phyloP scores from a whole-genome alignment of 2,113 vertebrate genomes.

The Pelodiscus sinensis region DNA sequence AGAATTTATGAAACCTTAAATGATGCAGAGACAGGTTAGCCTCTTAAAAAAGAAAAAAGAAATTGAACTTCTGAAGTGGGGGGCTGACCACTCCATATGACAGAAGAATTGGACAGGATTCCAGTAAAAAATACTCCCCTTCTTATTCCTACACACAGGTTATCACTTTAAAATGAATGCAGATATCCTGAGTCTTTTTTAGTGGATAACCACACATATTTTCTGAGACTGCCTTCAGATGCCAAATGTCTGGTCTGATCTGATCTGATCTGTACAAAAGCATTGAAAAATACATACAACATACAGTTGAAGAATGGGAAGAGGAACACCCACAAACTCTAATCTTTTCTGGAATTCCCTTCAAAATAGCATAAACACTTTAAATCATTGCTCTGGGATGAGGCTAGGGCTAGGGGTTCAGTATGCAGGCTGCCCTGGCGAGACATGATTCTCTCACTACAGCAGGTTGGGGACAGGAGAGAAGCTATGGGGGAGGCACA shows the following conservation, averaged over 20 bases:
- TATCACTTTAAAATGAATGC: background rate
- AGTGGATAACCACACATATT: background rate
- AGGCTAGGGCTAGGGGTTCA: too few species aligned
- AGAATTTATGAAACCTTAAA: rapidly evolving
- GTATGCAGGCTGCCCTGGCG: too few species aligned
- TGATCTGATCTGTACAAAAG: background rate
- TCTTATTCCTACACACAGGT: background rate
- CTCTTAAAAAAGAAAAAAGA: background rate
- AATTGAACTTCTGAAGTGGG: background rate
- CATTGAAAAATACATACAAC: background rate
- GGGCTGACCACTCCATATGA: too few species aligned
- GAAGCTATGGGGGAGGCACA: too few species aligned
- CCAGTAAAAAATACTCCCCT: background rate
- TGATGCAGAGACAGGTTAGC: background rate
- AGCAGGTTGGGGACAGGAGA: too few species aligned
- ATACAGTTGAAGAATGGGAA: background rate
- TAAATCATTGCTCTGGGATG: too few species aligned
- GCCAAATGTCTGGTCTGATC: rapidly evolving
- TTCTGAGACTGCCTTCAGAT: background rate
- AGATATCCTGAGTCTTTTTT: background rate
- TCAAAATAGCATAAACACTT: background rate
- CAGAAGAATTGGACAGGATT: background rate
- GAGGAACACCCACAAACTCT: background rate
- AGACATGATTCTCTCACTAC: too few species aligned
- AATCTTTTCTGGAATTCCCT: background rate